Evolutionary conservation across 2,797 vertebrate genomes (phyloP), one percentile per base, ranked within the genome.

Genomic region (Rhinichthys osculus): DNA sequence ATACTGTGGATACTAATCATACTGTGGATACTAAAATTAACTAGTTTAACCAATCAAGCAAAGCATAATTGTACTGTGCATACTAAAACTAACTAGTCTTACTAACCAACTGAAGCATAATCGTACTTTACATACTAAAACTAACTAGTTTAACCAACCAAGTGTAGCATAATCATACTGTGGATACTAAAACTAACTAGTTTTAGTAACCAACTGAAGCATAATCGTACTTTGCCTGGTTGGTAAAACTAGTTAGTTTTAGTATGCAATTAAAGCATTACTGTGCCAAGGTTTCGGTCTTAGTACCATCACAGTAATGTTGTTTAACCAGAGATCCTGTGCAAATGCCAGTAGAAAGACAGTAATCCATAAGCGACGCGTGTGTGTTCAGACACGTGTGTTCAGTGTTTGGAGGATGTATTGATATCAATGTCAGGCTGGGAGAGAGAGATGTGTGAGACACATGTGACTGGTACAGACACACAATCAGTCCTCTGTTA

Each of bases 391-490:
- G 42, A 76, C 82, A 52, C 33, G 44, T 73, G 71, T 74, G 59
- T 50, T 30, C 21, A 67, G 35, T 10, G 23, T 40, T 71, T 35
- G 17, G 42, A 52, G 42, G 66, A 42, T 44, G 27, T 52, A 82
- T 14, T 44, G 67, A 35, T 42, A 23, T 35, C 19, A 33, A 27
- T 27, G 44, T 21, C 23, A 42, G 47, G 33, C 30, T 69, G 52
- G 71, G 19, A 69, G 33, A 38, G 71, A 86, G 74, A 57, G 71
- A 80, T 78, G 66, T 38, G 38, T 38, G 52, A 83, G 50, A 80
- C 47, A 9, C 33, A 9, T 73, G 77, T 70, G 81, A 66, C 79
- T 85, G 79, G 82, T 87, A 76, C 82, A 57, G 73, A 66, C 0
- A 1, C 35, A 62, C 76, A 78, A 30, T 78, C 72, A 70, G 71